Conservation (phyloP, 2,888 invertebrate species). For the Drosophila seclusa region DNA sequence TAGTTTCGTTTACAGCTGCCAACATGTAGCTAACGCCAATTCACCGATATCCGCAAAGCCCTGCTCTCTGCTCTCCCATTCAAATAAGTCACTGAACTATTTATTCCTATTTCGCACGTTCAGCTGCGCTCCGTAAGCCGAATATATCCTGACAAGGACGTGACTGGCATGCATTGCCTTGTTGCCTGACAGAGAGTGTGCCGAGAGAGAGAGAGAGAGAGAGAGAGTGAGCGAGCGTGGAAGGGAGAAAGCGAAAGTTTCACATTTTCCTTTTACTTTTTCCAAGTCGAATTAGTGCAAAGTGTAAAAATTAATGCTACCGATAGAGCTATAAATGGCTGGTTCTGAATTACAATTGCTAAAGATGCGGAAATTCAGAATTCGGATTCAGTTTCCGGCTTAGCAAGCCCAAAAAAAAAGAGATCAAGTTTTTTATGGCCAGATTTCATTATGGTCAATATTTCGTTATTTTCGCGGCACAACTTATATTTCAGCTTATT, state of each 20-base stretch:
- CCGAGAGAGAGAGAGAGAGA: not conserved
- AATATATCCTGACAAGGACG: conserved; percentile 5
- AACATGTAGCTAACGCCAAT: not conserved
- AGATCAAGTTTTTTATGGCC: not conserved
- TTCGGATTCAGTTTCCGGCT: not conserved
- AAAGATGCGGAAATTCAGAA: not conserved
- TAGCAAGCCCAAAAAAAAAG: not conserved
- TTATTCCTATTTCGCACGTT: not conserved
- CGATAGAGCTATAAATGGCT: not conserved
- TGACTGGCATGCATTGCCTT: conserved; percentile 17
- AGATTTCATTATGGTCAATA: not conserved
- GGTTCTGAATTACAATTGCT: not conserved
- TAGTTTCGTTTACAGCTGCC: not conserved
- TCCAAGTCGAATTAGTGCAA: not conserved
- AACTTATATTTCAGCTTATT: no score
- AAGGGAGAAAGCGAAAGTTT: not conserved
- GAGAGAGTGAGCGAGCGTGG: no score
- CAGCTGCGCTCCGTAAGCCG: not conserved
- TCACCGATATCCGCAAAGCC: not conserved
- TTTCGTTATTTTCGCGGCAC: not conserved
- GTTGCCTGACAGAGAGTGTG: not conserved
- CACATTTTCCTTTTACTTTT: not conserved
- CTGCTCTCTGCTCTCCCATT: not conserved
- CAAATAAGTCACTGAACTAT: not conserved
- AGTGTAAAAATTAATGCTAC: not conserved